Evolutionary conservation across 1,140 invertebrate species (phyloP).

Genomic region (Diorhabda elongata): DNA sequence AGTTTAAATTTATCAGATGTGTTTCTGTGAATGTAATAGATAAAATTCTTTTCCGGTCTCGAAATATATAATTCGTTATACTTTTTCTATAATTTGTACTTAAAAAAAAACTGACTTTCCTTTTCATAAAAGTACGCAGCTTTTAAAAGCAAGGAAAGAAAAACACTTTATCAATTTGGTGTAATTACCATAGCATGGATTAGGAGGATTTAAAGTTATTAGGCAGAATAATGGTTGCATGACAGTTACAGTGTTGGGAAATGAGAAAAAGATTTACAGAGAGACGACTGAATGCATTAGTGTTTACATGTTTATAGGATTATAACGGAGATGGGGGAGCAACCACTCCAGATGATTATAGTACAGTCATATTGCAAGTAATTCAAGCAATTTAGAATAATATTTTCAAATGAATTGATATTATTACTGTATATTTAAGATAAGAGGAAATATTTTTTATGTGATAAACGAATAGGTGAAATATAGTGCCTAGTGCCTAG

Average conservation of each 20-base stretch:
- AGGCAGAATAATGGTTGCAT: conserved; percentile 2
- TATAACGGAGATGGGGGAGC: not conserved
- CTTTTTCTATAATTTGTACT: not conserved
- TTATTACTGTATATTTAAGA: no score
- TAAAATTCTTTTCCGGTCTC: not conserved
- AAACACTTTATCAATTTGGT: conserved; percentile 2
- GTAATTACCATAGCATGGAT: not conserved
- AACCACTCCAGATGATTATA: conserved; percentile 2
- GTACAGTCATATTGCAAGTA: not conserved
- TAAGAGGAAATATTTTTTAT: no score
- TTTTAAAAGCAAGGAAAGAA: not conserved
- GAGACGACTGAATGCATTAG: conserved; percentile 1
- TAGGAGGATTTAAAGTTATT: conserved; percentile 2
- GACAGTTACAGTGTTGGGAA: conserved; percentile 1
- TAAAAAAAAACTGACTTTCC: not conserved
- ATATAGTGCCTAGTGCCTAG: no score
- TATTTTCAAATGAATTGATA: no score
- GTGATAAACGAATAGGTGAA: no score
- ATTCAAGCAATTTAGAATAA: no score
- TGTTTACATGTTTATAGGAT: conserved; percentile 2
- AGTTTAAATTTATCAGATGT: not conserved
- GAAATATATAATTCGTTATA: not conserved
- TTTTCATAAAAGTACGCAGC: not conserved
- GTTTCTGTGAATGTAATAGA: not conserved
- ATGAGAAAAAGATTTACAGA: conserved; percentile 2